Conservation (phyloP, 1,140 invertebrate species). For the Zaprionus lachaisei region DNA sequence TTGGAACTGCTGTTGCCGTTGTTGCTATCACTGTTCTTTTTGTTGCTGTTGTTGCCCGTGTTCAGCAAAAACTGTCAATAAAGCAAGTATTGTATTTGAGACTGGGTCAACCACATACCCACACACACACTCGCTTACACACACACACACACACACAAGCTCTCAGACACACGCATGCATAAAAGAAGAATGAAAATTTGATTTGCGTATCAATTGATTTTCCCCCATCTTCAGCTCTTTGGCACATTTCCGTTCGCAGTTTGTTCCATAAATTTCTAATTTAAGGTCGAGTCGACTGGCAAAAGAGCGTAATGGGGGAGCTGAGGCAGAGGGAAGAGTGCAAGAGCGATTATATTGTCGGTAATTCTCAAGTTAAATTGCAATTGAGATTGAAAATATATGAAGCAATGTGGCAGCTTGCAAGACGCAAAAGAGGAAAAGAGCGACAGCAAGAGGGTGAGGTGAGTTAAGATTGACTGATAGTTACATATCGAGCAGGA, state of each 20-base stretch:
- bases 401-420: not conserved
- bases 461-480: not conserved
- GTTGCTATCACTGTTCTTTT: not conserved
- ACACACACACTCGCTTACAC: constrained; percentile 18
- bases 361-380: not conserved
- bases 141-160: not conserved
- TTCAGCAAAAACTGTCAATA: constrained; percentile 37
- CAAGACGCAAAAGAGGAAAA: not conserved
- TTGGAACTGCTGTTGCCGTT: constrained; percentile 2
- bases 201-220: constrained; percentile 74
- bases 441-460: not conserved
- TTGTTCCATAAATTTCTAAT: constrained; percentile 47
- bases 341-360: not conserved
- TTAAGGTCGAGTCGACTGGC: constrained; percentile 43
- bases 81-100: constrained; percentile 40
- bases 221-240: constrained; percentile 22
- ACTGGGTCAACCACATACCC: constrained; percentile 36
- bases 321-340: not conserved
- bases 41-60: not conserved
- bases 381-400: constrained; percentile 3
- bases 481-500: constrained; percentile 78
- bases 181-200: constrained; percentile 18
- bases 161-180: not conserved
- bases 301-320: not conserved
- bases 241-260: constrained; percentile 24